These are phyloP conservation scores for Odontamblyopus lacepedii DNA, from an alignment of 2,797 vertebrate species.

Conservation along the genomic window DNA sequence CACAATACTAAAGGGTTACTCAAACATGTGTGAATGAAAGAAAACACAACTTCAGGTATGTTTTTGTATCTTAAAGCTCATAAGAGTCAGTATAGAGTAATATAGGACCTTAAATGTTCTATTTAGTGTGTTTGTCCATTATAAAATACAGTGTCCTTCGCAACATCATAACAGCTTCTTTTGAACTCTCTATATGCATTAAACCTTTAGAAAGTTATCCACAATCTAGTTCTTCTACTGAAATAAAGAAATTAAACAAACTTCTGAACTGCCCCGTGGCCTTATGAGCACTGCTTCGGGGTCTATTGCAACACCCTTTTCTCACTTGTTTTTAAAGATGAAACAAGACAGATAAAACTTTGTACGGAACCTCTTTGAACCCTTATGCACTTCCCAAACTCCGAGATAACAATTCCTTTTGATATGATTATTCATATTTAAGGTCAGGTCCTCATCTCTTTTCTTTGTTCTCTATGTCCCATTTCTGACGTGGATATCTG, in stretches of 20 bases:
- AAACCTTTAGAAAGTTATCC: neutral
- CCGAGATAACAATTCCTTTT: conserved; percentile 17
- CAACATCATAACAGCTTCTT: too few species aligned
- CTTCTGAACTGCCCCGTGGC: neutral
- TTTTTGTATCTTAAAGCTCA: too few species aligned
- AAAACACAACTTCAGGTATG: too few species aligned
- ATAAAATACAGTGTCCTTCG: too few species aligned
- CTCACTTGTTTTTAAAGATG: conserved; percentile 33
- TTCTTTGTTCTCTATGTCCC: conserved; percentile 30
- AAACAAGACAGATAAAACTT: conserved; percentile 3
- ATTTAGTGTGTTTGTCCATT: too few species aligned
- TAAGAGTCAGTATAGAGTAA: too few species aligned
- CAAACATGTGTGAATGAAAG: too few species aligned
- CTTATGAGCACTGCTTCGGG: neutral
- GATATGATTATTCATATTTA: conserved; percentile 27
- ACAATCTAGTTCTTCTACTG: neutral
- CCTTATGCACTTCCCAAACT: conserved; percentile 1
- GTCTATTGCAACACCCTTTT: conserved; percentile 4
- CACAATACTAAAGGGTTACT: too few species aligned
- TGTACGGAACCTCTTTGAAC: conserved; percentile 22
- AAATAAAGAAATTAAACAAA: neutral
- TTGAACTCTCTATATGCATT: too few species aligned
- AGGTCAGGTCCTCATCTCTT: conserved; percentile 24
- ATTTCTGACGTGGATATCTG: conserved; percentile 16
- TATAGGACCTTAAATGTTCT: too few species aligned